Evolutionary conservation across 2,113 vertebrate species (phyloP), one percentile per base, ranked within the genome.

Genomic region (Chaetorhynchus papuensis): DNA sequence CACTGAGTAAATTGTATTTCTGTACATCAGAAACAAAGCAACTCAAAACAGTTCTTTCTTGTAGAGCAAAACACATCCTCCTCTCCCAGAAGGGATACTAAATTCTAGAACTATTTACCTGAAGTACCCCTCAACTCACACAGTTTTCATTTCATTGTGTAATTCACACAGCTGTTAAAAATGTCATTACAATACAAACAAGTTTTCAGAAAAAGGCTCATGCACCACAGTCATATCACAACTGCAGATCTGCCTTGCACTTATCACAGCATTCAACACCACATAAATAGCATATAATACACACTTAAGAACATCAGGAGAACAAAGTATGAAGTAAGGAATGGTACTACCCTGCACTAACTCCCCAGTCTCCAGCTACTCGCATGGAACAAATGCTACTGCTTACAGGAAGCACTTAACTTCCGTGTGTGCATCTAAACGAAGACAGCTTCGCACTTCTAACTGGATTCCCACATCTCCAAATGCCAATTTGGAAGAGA

Each of bases 401-500:
- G 37, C 84, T 93, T 22, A 88, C 9, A 66, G 50, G 65, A 69
- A 72, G 41, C n/a, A 64, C 41, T 59, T 27, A 68, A 91, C 45
- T 83, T 80, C 31, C 12, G 4, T 23, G 31, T 23, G n/a, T 12
- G 47, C 15, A 0, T 66, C 85, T 63, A 44, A 59, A 83, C 52
- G 37, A 72, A 77, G 50, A 80, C 57, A 87, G 52, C 63, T 88
- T 93, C 0, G 1, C 75, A 41, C 84, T 85, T 75, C 41, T 61
- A 54, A 66, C 21, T 78, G 63, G 82, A 95, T 83, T 86, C 82
- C 59, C 68, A 60, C 56, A 52, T 83, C 47, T 83, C 47, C 56
- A 83, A 89, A 66, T 26, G 63, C 59, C 82, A 66, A 8, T 90
- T 57, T 90, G 64, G 79, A 95, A 91, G 30, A 74, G 57, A 59